Evolutionary conservation across 2,113 vertebrate genomes (phyloP), one percentile per base, ranked within the genome.

Genomic region (Rhinoptilus africanus): DNA sequence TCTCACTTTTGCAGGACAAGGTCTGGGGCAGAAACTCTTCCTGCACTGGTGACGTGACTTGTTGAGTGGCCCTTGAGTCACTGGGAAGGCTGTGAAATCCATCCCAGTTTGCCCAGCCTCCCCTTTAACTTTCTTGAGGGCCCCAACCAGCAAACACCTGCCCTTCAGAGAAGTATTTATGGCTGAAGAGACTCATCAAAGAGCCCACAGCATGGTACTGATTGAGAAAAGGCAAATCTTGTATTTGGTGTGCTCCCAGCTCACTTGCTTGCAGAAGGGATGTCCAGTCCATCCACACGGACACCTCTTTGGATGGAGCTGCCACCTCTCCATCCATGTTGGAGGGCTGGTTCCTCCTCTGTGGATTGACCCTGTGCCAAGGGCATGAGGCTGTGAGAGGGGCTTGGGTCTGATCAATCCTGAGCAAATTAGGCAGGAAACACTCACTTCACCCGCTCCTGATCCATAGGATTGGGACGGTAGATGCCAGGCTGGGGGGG

Each of bases 381-480:
- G 21, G 22, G 10, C 19, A 17, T 39, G 68, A 48, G 21, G 8
- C 21, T 54, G n/a, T 20, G 57, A 74, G 72, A 63, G 13, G 7
- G 35, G 12, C 6, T 80, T 0, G 1, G 21, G 47, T 71, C 66
- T 60, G n/a, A 21, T 14, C 12, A 6, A 20, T 19, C 15, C 74
- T 15, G 26, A 51, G 24, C 28, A 50, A 91, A 71, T 18, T 1
- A 7, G 28, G 32, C 27, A 80, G 73, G 39, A 45, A 59, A 71
- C 18, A 20, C 28, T 43, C 3, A 13, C 16, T 79, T 87, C 13
- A 3, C 69, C 22, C 37, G 4, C 41, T 66, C 32, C 8, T 60
- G 28, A 10, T 27, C 37, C n/a, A 9, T 15, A 48, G 50, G 57
- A 64, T 4, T 57, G 34, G 43, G 56, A 63, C 23, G 8, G 2